Base-by-base conservation (phyloP, 2,888 invertebrate species). In the Polyommatus iphigenia region DNA sequence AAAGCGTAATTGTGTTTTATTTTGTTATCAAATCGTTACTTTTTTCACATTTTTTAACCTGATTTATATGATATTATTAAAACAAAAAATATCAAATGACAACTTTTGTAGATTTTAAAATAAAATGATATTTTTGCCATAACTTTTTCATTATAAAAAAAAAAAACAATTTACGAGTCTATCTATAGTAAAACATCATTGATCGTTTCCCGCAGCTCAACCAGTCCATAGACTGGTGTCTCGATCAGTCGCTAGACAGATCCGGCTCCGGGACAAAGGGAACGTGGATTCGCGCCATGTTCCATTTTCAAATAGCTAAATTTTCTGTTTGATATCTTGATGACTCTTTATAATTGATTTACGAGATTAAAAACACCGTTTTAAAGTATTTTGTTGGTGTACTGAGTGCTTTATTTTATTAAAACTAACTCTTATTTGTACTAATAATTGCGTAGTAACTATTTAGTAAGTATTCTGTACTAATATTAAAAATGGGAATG, bases 261-360 rank as follows among this genome's bases (percentile, higher is more conserved):
- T 85, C 79, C 77, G 78, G 76, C 79, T 29, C 5, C 75, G 75
- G 50, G 67, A 67, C 67, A 67, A 67, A 67, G 62, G 67, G 67
- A 67, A 29, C 78, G 83, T 91, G 87, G 20, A 50, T 73, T 20
- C 54, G 29, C 75, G 75, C 67, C 29, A 67, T 29, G 67, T 67
- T 32, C 67, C 67, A 29, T 50, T 20, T 18, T 20, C 20, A 50
- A 50, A 50, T 54, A 54, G 75, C 75, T 88, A 88, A 90, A 89
- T 90, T 90, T 87, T 87, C 89, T 89, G 89, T 89, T 73, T 75
- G 46, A 13, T 24, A 50, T 54, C 89, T 89, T 84, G 86, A 83
- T 85, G 85, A 84, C 86, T 87, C 88, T 88, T 89, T 85, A 20
- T 73, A 50, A 50, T 75, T 75, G 50, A 54, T 75, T 75, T 75